Evolutionary conservation across 2,888 invertebrate species (phyloP).

Genomic region (Ormyrus rosae): DNA sequence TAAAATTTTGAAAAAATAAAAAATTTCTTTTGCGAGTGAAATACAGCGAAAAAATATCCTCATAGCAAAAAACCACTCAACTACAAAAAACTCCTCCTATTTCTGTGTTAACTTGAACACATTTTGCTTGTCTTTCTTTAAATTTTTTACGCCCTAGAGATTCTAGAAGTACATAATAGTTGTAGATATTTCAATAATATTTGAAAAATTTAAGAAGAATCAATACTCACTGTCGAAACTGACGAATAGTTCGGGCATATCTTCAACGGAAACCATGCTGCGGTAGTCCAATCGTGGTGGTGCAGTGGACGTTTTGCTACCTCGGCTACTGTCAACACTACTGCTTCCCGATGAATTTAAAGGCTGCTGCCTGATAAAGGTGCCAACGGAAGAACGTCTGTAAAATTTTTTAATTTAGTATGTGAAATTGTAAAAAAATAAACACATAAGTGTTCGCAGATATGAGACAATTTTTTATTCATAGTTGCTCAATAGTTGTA

Average conservation of each 20-base stretch:
- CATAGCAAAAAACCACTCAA: slow-evolving; percentile 36
- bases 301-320: slow-evolving; percentile 78
- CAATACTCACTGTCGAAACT: slow-evolving; percentile 92
- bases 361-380: slow-evolving; percentile 86
- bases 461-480: slow-evolving; percentile 30
- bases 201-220: neutral
- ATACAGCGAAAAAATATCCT: slow-evolving; percentile 27
- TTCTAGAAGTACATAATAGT: neutral
- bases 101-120: slow-evolving; percentile 34
- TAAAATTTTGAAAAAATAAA: slow-evolving; percentile 10
- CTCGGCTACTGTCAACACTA: slow-evolving; percentile 81
- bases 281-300: slow-evolving; percentile 91
- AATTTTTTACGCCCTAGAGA: neutral
- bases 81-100: slow-evolving; percentile 8
- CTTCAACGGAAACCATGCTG: slow-evolving; percentile 95
- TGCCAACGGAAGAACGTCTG: slow-evolving; percentile 91
- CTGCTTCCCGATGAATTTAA: slow-evolving; percentile 74
- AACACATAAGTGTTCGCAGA: slow-evolving; percentile 35
- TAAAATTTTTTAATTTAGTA: slow-evolving; percentile 61
- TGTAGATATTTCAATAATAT: neutral
- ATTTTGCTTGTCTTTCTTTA: slow-evolving; percentile 49
- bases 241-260: slow-evolving; percentile 96
- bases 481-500: neutral
- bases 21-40: neutral
- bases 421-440: neutral